Evolutionary conservation across 2,888 invertebrate genomes (phyloP), one percentile per base, ranked within the genome.

Genomic region (Pterobdella sp.): DNA sequence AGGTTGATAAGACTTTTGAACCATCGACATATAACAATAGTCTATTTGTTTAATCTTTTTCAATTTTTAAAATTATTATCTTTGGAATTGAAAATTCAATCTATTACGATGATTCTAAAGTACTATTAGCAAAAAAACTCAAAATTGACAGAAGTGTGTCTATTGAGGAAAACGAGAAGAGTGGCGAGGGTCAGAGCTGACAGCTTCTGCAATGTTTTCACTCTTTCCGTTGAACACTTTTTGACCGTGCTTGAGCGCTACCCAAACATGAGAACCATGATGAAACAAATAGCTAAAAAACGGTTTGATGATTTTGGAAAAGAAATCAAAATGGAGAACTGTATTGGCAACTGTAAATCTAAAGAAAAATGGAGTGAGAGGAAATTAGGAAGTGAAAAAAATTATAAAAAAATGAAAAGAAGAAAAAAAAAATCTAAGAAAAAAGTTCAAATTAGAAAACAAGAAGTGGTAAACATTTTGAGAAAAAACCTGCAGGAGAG

Each of bases 171-270:
- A 22, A 65, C 65, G 14, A 63, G 68, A 31, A 22, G 74, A 18
- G 71, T 74, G 52, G 74, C 74, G 42, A 74, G 74, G 56, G 74
- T 71, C 32, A 71, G 56, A n/a, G 74, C 74, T 18, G 74, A 74
- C 22, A 63, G 65, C 29, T 74, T 63, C 66, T 74, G 74, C 74
- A 74, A 70, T 64, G 69, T 74, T 2, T 74, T 71, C 52, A 69
- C 74, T 22, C 64, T 74, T 34, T 35, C 74, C 18, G 71, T 71
- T 29, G 71, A 85, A 29, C 60, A 71, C 31, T 71, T 71, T 37
- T 60, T 71, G 56, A 31, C 63, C 14, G 71, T 71, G 2, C 35
- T 71, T 3, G 71, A 71, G 1, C 31, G 63, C 18, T 71, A 71
- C 60, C 71, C 71, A 4, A 32, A 71, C 71, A 71, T 71, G 71